phyloP scores from a whole-genome alignment of 1,140 invertebrate species.

The Cyrtorhinus lividipennis region DNA sequence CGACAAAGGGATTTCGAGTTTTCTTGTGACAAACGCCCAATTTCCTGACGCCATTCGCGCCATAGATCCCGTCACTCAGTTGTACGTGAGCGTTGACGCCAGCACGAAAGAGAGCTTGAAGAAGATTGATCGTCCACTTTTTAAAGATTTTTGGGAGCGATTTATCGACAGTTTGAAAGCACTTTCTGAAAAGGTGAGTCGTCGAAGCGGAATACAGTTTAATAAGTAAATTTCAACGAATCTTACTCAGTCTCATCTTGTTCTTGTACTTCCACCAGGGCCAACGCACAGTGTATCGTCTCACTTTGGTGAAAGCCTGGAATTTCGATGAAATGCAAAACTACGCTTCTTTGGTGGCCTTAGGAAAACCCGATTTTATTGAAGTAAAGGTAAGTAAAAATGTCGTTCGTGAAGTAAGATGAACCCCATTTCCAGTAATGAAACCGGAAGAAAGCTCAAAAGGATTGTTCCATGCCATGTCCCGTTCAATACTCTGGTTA shows the following conservation, averaged over 20 bases:
- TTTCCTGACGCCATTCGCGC: conserved; percentile 27
- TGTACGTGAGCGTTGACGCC: conserved; percentile 51
- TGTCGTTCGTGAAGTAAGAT: too few species aligned
- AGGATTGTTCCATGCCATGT: too few species aligned
- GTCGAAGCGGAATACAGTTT: neutral
- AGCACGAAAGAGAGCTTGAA: conserved; percentile 47
- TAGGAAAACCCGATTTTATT: conserved; percentile 50
- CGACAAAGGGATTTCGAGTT: conserved; percentile 38
- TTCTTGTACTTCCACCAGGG: conserved; percentile 24
- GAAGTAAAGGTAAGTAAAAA: conserved; percentile 43
- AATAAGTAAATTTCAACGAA: too few species aligned
- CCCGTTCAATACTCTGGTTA: too few species aligned
- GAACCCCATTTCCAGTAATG: too few species aligned
- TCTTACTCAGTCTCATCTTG: too few species aligned
- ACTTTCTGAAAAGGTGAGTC: conserved; percentile 33
- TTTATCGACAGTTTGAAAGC: conserved; percentile 42
- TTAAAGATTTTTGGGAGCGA: conserved; percentile 47
- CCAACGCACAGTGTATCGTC: conserved; percentile 47
- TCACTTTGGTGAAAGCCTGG: conserved; percentile 47
- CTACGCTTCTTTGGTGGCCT: conserved; percentile 40
- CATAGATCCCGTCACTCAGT: conserved; percentile 43
- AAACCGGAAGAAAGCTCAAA: too few species aligned
- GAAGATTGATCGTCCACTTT: conserved; percentile 47
- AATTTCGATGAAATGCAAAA: conserved; percentile 45
- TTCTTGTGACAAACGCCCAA: conserved; percentile 41